phyloP scores from a whole-genome alignment of 2,113 vertebrate species.

The Xiphophorus hellerii region DNA sequence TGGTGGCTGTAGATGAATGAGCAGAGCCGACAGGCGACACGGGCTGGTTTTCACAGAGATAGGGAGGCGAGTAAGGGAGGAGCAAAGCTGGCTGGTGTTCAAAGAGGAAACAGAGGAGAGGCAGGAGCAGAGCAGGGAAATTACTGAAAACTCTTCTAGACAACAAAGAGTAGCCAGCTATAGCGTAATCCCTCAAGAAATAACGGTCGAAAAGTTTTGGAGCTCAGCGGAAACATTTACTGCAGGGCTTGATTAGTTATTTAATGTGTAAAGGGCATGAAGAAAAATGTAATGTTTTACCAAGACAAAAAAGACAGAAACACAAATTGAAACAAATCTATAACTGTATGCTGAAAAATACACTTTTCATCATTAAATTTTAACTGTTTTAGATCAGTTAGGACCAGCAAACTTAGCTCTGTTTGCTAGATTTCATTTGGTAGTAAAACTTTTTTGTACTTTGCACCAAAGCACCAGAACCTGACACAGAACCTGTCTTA shows the following conservation, averaged over 20 bases:
- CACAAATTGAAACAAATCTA: neutral
- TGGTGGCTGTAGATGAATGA: neutral
- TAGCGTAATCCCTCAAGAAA: neutral
- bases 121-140: neutral
- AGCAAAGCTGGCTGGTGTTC: slow-evolving; percentile 7
- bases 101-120: slow-evolving; percentile 1
- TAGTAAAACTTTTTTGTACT: no score
- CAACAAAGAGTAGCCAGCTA: neutral
- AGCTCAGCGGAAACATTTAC: neutral
- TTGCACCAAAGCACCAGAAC: no score
- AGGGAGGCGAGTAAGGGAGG: neutral
- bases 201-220: neutral
- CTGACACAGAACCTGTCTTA: no score
- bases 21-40: neutral
- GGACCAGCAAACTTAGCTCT: no score
- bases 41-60: slow-evolving; percentile 3
- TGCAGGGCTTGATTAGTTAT: neutral
- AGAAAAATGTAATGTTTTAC: neutral
- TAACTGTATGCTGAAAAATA: neutral
- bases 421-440: no score
- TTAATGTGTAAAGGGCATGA: neutral
- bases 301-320: neutral
- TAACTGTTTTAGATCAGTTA: no score
- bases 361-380: no score
- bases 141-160: neutral